Evolutionary conservation across 1,140 invertebrate species (phyloP).

Genomic region (Leucophenga varia): DNA sequence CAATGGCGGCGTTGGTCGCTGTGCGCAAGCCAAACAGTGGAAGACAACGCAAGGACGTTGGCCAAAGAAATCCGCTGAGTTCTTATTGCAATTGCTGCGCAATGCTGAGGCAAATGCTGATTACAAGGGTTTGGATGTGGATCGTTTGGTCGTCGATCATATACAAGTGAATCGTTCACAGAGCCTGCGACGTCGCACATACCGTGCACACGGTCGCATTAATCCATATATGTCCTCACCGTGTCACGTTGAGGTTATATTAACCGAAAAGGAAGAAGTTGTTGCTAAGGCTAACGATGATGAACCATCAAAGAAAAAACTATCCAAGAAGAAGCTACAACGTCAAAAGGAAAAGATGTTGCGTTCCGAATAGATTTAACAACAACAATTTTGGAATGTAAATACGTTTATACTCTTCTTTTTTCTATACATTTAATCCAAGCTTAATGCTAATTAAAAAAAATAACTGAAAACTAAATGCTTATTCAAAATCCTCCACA

Average conservation of each 20-base stretch:
- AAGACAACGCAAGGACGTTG: constrained; percentile 94
- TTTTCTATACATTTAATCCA: too few species aligned
- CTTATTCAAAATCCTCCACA: constrained; percentile 18
- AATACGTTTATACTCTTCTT: too few species aligned
- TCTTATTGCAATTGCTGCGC: constrained; percentile 92
- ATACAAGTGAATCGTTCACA: constrained; percentile 97
- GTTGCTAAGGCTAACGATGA: constrained; percentile 85
- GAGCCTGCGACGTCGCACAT: constrained; percentile 94
- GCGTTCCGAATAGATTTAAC: constrained; percentile 62
- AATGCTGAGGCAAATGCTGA: constrained; percentile 99
- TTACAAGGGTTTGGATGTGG: constrained; percentile 94
- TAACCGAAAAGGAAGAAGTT: constrained; percentile 93
- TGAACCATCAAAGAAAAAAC: constrained; percentile 84
- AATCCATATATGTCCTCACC: constrained; percentile 99
- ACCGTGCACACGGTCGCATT: constrained; percentile 98
- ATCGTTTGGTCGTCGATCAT: constrained; percentile 96
- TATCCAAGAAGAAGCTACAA: constrained; percentile 86
- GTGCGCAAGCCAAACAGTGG: constrained; percentile 98
- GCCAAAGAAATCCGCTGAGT: constrained; percentile 99
- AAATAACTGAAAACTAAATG: not conserved
- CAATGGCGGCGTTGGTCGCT: constrained; percentile 95
- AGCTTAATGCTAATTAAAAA: too few species aligned
- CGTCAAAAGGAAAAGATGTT: constrained; percentile 84
- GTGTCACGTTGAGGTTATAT: constrained; percentile 97
- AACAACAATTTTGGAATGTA: too few species aligned